A percentile compares a stretch with the other conserved stretches of the same genome.
These are phyloP conservation scores for Sialis lutaria DNA, from an alignment of 2,888 invertebrate species.

Conservation along the genomic window DNA sequence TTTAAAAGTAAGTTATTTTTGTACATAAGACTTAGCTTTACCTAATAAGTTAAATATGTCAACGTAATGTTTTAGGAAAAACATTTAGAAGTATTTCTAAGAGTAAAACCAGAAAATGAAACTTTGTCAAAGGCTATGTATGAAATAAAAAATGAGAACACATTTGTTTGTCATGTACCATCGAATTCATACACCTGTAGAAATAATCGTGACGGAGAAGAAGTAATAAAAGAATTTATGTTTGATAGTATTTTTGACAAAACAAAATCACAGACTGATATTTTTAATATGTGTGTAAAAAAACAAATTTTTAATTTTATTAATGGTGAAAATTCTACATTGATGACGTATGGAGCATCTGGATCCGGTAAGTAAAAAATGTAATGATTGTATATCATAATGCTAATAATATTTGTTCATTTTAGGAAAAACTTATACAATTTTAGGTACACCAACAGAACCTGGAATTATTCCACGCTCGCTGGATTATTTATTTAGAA, in stretches of 20 bases:
- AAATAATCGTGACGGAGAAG: slow-evolving; percentile 11
- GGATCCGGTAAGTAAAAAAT: slow-evolving; percentile 56
- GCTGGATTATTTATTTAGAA: slow-evolving; percentile 31
- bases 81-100: slow-evolving; percentile 9
- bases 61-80: background rate
- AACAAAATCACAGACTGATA: slow-evolving; percentile 14
- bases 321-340: slow-evolving; percentile 50
- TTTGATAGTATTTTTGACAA: slow-evolving; percentile 19
- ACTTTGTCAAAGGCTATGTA: slow-evolving; percentile 11
- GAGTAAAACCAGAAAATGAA: slow-evolving; percentile 9
- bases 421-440: slow-evolving; percentile 21
- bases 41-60: background rate
- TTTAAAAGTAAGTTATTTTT: background rate
- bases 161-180: slow-evolving; percentile 12
- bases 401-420: background rate
- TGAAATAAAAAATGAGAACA: slow-evolving; percentile 11
- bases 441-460: slow-evolving; percentile 31
- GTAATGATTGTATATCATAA: too few species aligned
- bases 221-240: slow-evolving; percentile 13
- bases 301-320: slow-evolving; percentile 18
- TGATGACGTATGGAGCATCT: slow-evolving; percentile 78
- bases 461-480: slow-evolving; percentile 46
- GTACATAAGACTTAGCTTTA: background rate
- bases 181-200: slow-evolving; percentile 11
- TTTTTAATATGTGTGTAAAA: slow-evolving; percentile 18